These are phyloP conservation scores for Parazoanthus swiftii DNA, from an alignment of 92 coral and sea anemone genomes.

Conservation along the genomic window DNA sequence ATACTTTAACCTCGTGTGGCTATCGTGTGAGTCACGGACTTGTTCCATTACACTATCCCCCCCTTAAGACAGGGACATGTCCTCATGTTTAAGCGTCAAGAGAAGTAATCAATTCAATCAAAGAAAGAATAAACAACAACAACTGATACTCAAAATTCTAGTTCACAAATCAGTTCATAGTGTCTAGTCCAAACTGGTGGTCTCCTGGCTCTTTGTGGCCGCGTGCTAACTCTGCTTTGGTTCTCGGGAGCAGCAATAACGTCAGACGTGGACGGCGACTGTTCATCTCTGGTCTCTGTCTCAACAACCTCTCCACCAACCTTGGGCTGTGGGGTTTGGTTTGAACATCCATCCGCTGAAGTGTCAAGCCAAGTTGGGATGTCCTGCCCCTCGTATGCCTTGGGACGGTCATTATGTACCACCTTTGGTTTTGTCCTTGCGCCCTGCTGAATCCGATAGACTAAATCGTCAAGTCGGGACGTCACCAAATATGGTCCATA, in stretches of 20 bases:
- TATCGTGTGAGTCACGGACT: no score
- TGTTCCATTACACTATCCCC: not conserved
- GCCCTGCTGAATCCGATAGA: not conserved
- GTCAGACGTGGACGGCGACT: not conserved
- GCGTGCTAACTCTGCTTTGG: conserved; percentile 1
- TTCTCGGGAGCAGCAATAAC: not conserved
- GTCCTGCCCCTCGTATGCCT: conserved; percentile 5
- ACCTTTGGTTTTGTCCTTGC: not conserved
- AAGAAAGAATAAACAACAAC: no score
- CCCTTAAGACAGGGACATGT: not conserved
- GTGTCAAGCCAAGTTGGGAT: conserved; percentile 13
- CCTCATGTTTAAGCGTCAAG: no score
- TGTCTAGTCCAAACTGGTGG: not conserved
- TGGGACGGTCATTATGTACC: not conserved
- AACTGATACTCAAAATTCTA: no score
- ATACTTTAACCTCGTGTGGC: no score
- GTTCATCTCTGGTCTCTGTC: not conserved
- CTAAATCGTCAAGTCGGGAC: conserved; percentile 25
- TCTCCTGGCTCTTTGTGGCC: not conserved
- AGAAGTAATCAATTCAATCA: no score
- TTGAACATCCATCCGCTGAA: not conserved
- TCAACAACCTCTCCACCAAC: not conserved
- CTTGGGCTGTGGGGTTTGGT: not conserved
- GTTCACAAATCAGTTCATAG: not conserved
- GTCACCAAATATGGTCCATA: conserved; percentile 2